Evolutionary conservation across 2,888 invertebrate species (phyloP), one percentile per base, ranked within the genome.

Genomic region (Aleiodes testaceus): DNA sequence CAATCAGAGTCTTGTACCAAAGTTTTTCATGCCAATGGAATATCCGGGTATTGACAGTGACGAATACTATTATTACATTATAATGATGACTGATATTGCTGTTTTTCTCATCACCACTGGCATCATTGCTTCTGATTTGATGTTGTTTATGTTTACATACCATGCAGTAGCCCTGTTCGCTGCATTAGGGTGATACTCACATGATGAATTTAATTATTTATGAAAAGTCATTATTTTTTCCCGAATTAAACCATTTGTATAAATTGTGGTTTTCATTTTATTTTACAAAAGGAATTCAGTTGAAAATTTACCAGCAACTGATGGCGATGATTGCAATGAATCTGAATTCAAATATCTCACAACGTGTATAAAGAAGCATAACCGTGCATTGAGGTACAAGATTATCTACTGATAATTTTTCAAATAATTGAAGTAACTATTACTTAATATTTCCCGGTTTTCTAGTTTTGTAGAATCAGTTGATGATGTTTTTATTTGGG

Each of bases 291-390:
- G 52, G 2, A 22, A 52, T 52, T 12, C 52, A 52, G 22, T 52
- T 22, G 52, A 52, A 12, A 2, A 52, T 52, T 52, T 52, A 20
- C 52, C 52, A 20, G 52, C 22, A 20, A 9, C 9, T 11, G 12
- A 22, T 12, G 22, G 7, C 11, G 11, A 1, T 5, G 12, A 5
- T 22, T 52, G 20, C 1, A 6, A 20, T 2, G 22, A 18, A 12
- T 20, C 9, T 9, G 52, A 22, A 52, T 52, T 52, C 20, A 18
- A 20, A 52, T 52, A 52, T 52, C 12, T 52, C 52, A 52, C 7
- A 52, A 20, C 12, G n/a, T 52, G 52, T 12, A 52, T 52, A 22
- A 6, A 52, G n/a, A 52, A 22, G 11, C 52, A 52, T 20, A 52
- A 22, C 22, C 52, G 52, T 9, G 52, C 52, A 20, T 20, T 52